A percentile compares a stretch with the other conserved stretches of the same genome.
Evolutionary conservation across 2,888 invertebrate species (phyloP).

Genomic region (Diarsia rubi): DNA sequence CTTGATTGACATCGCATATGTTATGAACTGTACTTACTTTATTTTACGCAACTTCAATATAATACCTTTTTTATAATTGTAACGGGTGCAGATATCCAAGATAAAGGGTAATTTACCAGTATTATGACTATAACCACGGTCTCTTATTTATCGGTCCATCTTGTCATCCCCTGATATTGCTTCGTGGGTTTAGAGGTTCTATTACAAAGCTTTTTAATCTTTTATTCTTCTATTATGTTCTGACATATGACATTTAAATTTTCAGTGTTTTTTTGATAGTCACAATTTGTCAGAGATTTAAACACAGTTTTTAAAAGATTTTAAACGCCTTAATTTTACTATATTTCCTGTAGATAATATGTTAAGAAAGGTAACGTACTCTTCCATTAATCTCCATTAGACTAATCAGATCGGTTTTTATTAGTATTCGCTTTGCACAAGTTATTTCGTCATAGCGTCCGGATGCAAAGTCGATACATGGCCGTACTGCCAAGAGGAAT

Average conservation of each 20-base stretch:
- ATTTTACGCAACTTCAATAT: not conserved
- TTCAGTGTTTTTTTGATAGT: not conserved
- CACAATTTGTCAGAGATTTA: constrained; percentile 10
- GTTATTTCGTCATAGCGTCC: constrained; percentile 59
- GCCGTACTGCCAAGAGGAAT: constrained; percentile 60
- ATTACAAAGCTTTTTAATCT: not conserved
- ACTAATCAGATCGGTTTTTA: constrained; percentile 45
- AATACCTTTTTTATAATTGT: not conserved
- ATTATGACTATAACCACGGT: not conserved
- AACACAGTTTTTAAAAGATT: constrained; percentile 40
- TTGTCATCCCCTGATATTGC: no score
- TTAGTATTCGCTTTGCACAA: constrained; percentile 61
- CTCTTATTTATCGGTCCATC: not conserved
- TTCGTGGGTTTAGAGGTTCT: constrained; percentile 3
- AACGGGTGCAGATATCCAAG: not conserved
- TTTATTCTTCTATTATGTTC: constrained; percentile 1
- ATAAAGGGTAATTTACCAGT: not conserved
- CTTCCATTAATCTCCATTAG: constrained; percentile 34
- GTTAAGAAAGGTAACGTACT: constrained; percentile 66
- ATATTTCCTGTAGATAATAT: constrained; percentile 38
- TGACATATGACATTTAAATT: not conserved
- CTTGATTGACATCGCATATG: not conserved
- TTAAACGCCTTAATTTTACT: constrained; percentile 41
- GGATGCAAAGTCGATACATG: constrained; percentile 65
- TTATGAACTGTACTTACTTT: not conserved